A percentile compares a stretch with the other conserved stretches of the same genome.
phyloP scores from a whole-genome alignment of 2,888 invertebrate species.

The Parnassius apollo region DNA sequence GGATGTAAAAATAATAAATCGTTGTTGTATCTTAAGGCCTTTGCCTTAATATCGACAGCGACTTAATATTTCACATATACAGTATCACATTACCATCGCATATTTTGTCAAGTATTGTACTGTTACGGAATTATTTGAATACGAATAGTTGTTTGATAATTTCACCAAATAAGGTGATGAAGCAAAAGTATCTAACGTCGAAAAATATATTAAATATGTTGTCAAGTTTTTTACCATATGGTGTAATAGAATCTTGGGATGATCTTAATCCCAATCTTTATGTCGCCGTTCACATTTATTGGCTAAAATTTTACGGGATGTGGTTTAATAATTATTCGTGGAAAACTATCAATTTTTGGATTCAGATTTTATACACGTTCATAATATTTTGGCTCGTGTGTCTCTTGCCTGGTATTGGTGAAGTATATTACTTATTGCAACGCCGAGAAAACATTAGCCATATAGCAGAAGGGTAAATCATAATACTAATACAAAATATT shows the following conservation, averaged over 20 bases:
- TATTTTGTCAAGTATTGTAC: background rate
- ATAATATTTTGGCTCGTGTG: conserved; percentile 70
- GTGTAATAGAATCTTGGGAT: conserved; percentile 65
- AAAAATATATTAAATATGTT: conserved; percentile 41
- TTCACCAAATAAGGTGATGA: conserved; percentile 4
- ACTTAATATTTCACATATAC: background rate
- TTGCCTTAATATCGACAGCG: background rate
- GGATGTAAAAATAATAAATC: no score
- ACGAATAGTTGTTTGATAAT: background rate
- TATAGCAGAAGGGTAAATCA: conserved; percentile 74
- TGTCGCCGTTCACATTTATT: conserved; percentile 72
- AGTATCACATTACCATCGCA: background rate
- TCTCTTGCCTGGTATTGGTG: conserved; percentile 78
- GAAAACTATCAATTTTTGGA: conserved; percentile 56
- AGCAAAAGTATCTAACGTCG: conserved; percentile 28
- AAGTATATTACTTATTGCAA: conserved; percentile 85
- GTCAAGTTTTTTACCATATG: conserved; percentile 59
- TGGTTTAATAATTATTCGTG: conserved; percentile 66
- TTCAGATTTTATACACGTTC: conserved; percentile 57
- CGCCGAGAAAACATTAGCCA: conserved; percentile 83
- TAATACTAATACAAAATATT: no score
- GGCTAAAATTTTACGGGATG: conserved; percentile 76
- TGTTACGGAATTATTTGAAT: background rate
- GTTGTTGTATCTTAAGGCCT: no score
- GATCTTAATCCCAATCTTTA: conserved; percentile 64